Conservation (phyloP, 2,888 invertebrate species). For the Entomobrya proxima region DNA sequence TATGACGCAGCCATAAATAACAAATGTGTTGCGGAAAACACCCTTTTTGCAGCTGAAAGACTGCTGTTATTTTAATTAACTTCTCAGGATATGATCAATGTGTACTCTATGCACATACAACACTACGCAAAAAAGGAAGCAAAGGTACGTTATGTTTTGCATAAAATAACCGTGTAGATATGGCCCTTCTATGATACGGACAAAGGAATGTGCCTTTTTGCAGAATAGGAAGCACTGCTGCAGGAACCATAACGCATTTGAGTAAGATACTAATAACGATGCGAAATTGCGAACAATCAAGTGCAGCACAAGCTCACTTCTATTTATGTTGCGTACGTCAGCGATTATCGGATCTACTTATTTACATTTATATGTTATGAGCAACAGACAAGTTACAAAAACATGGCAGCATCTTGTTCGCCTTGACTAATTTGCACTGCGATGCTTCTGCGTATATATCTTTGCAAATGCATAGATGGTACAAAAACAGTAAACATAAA, state of each 20-base stretch:
- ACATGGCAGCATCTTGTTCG: neutral
- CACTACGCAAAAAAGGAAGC: too few species aligned
- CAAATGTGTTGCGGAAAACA: slow-evolving; percentile 13
- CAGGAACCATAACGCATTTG: neutral
- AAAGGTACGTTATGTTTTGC: too few species aligned
- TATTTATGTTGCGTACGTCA: too few species aligned
- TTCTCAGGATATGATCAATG: neutral
- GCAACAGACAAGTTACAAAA: neutral
- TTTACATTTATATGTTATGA: neutral
- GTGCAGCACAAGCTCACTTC: neutral
- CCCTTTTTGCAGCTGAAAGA: slow-evolving; percentile 17
- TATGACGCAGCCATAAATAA: neutral
- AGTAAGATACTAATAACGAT: too few species aligned
- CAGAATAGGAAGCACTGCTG: neutral
- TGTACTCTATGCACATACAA: neutral
- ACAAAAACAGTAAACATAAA: too few species aligned
- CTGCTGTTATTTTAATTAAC: slow-evolving; percentile 26
- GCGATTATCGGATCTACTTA: too few species aligned
- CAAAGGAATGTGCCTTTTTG: neutral
- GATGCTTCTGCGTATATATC: neutral
- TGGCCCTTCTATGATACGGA: too few species aligned
- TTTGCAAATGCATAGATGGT: neutral
- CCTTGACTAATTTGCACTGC: slow-evolving; percentile 51
- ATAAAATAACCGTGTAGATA: too few species aligned
- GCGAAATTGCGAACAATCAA: neutral